Conservation (phyloP, 2,113 vertebrate species). For the Saguinus midas region DNA sequence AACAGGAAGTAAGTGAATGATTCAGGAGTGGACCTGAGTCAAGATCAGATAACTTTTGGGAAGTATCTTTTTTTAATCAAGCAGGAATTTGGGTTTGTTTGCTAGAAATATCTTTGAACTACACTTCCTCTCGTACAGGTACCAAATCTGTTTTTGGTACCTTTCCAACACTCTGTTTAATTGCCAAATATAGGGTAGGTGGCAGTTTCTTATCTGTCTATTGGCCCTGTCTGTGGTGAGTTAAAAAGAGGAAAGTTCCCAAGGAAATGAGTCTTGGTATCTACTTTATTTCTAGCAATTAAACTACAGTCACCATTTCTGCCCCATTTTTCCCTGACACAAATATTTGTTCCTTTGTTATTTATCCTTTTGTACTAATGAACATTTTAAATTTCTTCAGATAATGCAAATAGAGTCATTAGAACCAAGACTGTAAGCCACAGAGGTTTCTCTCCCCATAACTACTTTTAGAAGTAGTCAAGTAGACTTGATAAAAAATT, state of each 20-base stretch:
- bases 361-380: neutral
- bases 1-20: neutral
- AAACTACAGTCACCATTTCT: neutral
- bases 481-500: neutral
- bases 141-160: neutral
- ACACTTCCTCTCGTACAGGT: neutral
- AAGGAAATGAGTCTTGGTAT: neutral
- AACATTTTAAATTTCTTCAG: neutral
- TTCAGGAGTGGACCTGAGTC: neutral
- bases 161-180: neutral
- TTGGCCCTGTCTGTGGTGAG: neutral
- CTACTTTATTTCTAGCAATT: neutral
- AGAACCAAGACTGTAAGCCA: neutral
- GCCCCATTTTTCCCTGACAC: neutral
- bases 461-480: constrained; percentile 12
- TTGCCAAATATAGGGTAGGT: neutral
- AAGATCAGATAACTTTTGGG: neutral
- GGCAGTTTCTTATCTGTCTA: neutral
- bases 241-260: neutral
- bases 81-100: neutral
- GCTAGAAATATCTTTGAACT: neutral
- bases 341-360: neutral
- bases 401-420: neutral
- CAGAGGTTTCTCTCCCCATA: neutral
- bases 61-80: neutral